Evolutionary conservation across 1,140 invertebrate species (phyloP).

Genomic region (Armadillidium nasatum): DNA sequence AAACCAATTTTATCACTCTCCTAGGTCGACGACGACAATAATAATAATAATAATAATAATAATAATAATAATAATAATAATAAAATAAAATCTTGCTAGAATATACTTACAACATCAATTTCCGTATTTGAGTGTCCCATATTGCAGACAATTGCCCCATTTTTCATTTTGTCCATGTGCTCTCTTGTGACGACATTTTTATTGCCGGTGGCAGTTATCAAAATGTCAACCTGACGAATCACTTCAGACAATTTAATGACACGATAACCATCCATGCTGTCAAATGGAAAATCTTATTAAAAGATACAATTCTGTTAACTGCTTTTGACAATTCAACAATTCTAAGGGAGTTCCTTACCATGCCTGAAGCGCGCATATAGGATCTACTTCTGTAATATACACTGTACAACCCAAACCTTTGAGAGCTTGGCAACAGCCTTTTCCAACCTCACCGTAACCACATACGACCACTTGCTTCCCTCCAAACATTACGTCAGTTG

Average conservation of each 20-base stretch:
- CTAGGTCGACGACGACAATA: too few species aligned
- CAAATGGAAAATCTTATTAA: slow-evolving; percentile 44
- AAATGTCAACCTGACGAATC: slow-evolving; percentile 50
- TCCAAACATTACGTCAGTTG: slow-evolving; percentile 96
- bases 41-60: too few species aligned
- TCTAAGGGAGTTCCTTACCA: slow-evolving; percentile 62
- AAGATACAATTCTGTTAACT: too few species aligned
- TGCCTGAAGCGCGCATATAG: slow-evolving; percentile 94
- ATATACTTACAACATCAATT: slow-evolving; percentile 51
- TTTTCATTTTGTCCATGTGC: slow-evolving; percentile 55
- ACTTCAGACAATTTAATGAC: slow-evolving; percentile 85
- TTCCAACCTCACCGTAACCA: slow-evolving; percentile 97
- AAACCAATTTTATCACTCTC: too few species aligned
- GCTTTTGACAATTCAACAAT: too few species aligned
- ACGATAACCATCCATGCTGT: slow-evolving; percentile 93
- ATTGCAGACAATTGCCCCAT: slow-evolving; percentile 56
- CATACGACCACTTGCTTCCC: slow-evolving; percentile 95
- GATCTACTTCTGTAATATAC: slow-evolving; percentile 96
- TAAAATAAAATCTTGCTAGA: too few species aligned
- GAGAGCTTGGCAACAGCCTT: slow-evolving; percentile 93
- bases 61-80: too few species aligned
- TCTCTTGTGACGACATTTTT: slow-evolving; percentile 54
- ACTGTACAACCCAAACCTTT: slow-evolving; percentile 90
- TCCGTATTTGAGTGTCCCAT: slow-evolving; percentile 58
- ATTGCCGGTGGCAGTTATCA: slow-evolving; percentile 56